Evolutionary conservation across 2,888 invertebrate species (phyloP), one percentile per base, ranked within the genome.

Genomic region (Anthophora plumipes): DNA sequence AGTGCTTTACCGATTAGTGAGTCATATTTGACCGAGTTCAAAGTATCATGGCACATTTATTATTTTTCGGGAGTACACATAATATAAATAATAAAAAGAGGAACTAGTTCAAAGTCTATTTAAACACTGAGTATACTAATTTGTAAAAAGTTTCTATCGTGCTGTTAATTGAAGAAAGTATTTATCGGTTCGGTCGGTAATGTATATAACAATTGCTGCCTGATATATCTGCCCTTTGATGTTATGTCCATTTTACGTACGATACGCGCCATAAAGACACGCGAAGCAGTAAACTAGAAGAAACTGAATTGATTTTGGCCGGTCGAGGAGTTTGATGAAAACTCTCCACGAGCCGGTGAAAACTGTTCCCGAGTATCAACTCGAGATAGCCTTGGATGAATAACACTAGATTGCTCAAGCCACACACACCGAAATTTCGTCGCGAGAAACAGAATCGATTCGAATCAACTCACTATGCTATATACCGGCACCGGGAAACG

Each of bases 401-500:
- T 48, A 48, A 48, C 57, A 69, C 68, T 37, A 59, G 14, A 57
- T 46, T 48, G 22, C n/a, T 67, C 46, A 17, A 67, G 54, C n/a
- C 46, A 59, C 57, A 69, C 57, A 69, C 68, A 69, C 37, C 31
- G 20, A 69, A 69, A 57, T 22, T 52, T 57, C 31, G 14, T 31
- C n/a, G 11, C 22, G 43, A 43, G 14, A 41, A 25, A 37, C 39
- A 46, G 4, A 14, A 43, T 52, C 64, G 72, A 31, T 54, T 46
- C 25, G 20, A 52, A 8, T 67, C 1, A 64, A 80, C 77, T 80
- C 70, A 80, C 77, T 77, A 39, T 50, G 67, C 64, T 84, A 60
- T 77, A 48, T 73, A 64, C 73, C 67, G 75, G 67, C 61, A 84
- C 72, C 57, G 66, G 50, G 46, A 50, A 77, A 69, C 82, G 82